Evolutionary conservation across 2,113 vertebrate genomes (phyloP).

Genomic region (human): DNA sequence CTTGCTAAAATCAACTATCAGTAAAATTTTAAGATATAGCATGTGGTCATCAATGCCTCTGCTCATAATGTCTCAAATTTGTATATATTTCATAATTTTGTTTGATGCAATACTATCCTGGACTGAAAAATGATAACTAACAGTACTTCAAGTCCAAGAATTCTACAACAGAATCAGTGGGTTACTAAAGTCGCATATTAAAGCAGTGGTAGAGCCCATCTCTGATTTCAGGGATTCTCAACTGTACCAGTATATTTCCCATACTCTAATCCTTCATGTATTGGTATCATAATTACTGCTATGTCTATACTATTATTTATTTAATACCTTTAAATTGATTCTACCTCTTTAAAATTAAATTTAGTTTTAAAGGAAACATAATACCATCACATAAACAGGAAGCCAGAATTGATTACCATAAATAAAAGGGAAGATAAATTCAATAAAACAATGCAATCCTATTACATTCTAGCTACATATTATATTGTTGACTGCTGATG

Average conservation of each 20-base stretch:
- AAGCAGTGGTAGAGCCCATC: neutral
- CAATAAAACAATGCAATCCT: neutral
- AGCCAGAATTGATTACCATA: neutral
- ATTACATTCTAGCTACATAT: neutral
- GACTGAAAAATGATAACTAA: neutral
- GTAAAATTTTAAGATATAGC: neutral
- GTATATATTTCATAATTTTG: neutral
- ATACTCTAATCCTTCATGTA: neutral
- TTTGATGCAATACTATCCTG: neutral
- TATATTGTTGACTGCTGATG: neutral
- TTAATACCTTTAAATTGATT: neutral
- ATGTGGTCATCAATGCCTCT: neutral
- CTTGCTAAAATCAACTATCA: slow-evolving; percentile 25
- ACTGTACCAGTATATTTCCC: neutral
- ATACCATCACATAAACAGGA: neutral
- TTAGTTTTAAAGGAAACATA: neutral
- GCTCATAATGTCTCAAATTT: neutral
- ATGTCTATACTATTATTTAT: neutral
- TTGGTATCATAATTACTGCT: neutral
- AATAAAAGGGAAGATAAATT: neutral
- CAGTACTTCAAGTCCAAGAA: neutral
- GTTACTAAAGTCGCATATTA: neutral
- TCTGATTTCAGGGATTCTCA: neutral
- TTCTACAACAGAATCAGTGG: neutral
- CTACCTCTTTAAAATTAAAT: neutral